Base-by-base conservation (phyloP, 1,140 invertebrate genomes). In the Araneus ventricosus region DNA sequence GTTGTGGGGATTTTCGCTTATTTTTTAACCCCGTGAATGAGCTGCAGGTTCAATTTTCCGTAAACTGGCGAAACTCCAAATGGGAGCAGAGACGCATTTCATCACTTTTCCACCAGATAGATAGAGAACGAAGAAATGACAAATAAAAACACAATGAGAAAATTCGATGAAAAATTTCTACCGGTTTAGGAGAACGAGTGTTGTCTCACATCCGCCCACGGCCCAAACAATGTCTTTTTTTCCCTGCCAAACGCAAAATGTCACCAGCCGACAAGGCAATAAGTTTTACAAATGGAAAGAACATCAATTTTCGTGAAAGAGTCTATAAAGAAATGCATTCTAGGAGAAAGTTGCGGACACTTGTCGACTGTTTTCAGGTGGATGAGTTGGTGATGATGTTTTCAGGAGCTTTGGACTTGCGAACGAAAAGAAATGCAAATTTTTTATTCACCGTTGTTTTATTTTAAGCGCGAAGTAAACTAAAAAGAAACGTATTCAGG, bases 151-250 rank as follows among this genome's bases (percentile, higher is more conserved):
- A 75, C 30, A 75, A 75, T 34, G 30, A 75, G 70, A 75, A 20
- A 75, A 67, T 67, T 67, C 63, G n/a, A n/a, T 67, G 63, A 27
- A 75, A 75, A 75, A 22, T 24, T 75, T 75, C 70, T 75, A 75
- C 70, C 30, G 34, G 70, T 75, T 75, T 8, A 17, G 70, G 34
- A 75, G 17, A 34, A 75, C 17, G 70, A 8, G 63, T 67, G 7
- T 67, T 67, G 7, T 24, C 61, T 27, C 14, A 75, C 17, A 75
- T 75, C 70, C 70, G 20, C 70, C 67, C 70, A 34, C 20, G 34
- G 14, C 27, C 17, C 3, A 34, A 37, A 75, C 70, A 75, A 75
- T 75, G 30, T 27, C 63, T 67, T 67, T 67, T n/a, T 1, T 52
- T 52, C 10, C 17, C 17, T 14, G 2, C 45, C 45, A 14, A 52